Evolutionary conservation across 2,113 vertebrate genomes (phyloP), one percentile per base, ranked within the genome.

Genomic region (Erythrolamprus reginae): DNA sequence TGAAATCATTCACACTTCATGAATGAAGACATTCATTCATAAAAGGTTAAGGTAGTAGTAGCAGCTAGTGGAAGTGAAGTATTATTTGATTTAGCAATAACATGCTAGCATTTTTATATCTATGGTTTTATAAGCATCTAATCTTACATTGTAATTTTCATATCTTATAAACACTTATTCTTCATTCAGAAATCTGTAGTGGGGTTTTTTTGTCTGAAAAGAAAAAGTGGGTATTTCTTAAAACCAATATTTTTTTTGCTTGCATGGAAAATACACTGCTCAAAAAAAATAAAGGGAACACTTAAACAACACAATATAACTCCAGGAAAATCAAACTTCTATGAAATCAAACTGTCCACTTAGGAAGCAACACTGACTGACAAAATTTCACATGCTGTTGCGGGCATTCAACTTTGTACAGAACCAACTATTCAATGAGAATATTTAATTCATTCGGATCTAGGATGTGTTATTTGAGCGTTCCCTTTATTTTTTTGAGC

Each of bases 101-200:
- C 10, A 52, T 21, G 7, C 65, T 70, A 86, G 19, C 15, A 21
- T 86, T 51, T 84, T 84, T 38, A 84, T 65, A 61, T 33, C 84
- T 52, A n/a, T 53, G 65, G 24, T 86, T 90, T 70, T 52, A 70
- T 53, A 86, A 45, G 56, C 24, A 28, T 89, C 61, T 61, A 45
- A 58, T 70, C 70, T 90, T 51, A 77, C 89, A 90, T 86, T 90
- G 84, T 90, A 70, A 86, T 70, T 86, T 86, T 86, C 58, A 53
- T 52, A 38, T 58, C 52, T 50, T 90, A 90, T 90, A 90, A 90
- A 90, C 8, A 42, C 4, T 51, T 48, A 70, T 90, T 86, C 84
- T 58, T 86, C 84, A 86, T 90, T 24, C 58, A 7, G 84, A 90
- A 10, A 24, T 17, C 12, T 50, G 53, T 26, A 12, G 84, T 77